phyloP scores from a whole-genome alignment of 2,888 invertebrate species.

The Gymnosoma rotundatum region DNA sequence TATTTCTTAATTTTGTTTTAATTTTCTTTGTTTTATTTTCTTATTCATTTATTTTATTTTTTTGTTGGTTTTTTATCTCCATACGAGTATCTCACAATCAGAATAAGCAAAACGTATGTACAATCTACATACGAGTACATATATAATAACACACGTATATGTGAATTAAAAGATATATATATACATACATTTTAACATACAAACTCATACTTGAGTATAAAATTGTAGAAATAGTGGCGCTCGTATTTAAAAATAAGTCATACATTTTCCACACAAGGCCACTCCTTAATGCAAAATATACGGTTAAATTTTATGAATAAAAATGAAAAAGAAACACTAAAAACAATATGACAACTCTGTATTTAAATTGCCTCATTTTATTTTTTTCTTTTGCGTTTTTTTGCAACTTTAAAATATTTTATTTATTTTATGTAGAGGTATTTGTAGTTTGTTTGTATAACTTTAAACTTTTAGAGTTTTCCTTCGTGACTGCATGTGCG shows the following conservation, averaged over 20 bases:
- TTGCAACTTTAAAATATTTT: not conserved
- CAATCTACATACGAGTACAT: slow-evolving; percentile 1
- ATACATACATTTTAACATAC: not conserved
- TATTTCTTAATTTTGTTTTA: slow-evolving; percentile 35
- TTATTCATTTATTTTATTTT: no score
- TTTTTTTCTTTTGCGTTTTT: slow-evolving; percentile 22
- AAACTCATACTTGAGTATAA: not conserved
- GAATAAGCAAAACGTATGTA: slow-evolving; percentile 28
- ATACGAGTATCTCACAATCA: slow-evolving; percentile 42
- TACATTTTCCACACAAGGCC: slow-evolving; percentile 36
- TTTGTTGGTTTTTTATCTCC: slow-evolving; percentile 13
- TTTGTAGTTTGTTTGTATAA: slow-evolving; percentile 43
- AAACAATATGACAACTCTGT: slow-evolving; percentile 61
- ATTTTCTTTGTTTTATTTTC: not conserved
- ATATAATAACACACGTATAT: not conserved
- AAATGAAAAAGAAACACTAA: slow-evolving; percentile 33
- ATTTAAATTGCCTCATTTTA: slow-evolving; percentile 68
- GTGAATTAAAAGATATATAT: no score
- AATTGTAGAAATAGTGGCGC: slow-evolving; percentile 39
- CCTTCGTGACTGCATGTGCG: slow-evolving; percentile 2
- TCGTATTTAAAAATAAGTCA: slow-evolving; percentile 4
- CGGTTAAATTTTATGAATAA: slow-evolving; percentile 11
- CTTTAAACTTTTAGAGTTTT: slow-evolving; percentile 28
- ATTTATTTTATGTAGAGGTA: slow-evolving; percentile 36
- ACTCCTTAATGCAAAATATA: not conserved